phyloP scores from a whole-genome alignment of 2,113 vertebrate genomes.

The Eonycteris spelaea region DNA sequence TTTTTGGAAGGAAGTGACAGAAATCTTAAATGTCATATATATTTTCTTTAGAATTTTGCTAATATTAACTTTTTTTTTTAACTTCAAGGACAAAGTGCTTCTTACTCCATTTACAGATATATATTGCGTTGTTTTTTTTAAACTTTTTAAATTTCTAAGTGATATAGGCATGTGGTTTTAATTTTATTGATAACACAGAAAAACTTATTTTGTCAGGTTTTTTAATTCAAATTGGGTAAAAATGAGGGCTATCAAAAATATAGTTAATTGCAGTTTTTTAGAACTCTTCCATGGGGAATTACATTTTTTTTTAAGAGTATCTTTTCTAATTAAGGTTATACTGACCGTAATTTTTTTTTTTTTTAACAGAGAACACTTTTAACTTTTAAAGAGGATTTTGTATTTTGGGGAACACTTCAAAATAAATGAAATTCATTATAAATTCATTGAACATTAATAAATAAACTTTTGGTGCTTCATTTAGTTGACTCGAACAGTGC shows the following conservation, averaged over 20 bases:
- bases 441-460: background rate
- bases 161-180: background rate
- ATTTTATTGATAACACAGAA: background rate
- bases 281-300: background rate
- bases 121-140: background rate
- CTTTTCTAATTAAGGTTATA: background rate
- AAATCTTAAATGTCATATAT: background rate
- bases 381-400: background rate
- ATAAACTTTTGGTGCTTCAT: background rate
- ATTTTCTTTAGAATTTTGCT: slow-evolving; percentile 6
- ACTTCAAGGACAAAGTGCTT: background rate
- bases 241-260: slow-evolving; percentile 19
- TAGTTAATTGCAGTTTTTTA: background rate
- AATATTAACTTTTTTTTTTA: background rate
- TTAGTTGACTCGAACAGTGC: background rate
- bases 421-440: slow-evolving; percentile 8
- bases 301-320: background rate
- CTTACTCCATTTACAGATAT: background rate
- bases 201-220: background rate
- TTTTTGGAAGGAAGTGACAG: slow-evolving; percentile 15
- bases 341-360: background rate
- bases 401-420: background rate
- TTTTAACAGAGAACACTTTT: background rate
- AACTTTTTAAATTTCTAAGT: background rate
- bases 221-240: slow-evolving; percentile 15